phyloP scores from a whole-genome alignment of 2,113 vertebrate species.

The Brachypodius melanocephalos region DNA sequence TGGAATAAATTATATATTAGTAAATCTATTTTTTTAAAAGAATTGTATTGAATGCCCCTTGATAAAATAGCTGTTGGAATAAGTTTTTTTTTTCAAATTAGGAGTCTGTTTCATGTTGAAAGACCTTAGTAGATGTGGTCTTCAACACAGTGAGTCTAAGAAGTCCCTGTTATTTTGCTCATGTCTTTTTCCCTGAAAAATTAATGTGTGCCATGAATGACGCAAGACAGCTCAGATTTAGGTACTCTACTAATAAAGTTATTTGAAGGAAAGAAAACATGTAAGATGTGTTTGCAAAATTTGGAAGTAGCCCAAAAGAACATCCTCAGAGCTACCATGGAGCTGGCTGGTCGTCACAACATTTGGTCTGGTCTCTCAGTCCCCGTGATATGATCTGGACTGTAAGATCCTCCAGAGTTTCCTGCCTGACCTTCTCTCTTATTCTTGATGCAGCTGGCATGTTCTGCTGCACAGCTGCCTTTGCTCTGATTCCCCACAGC shows the following conservation, averaged over 20 bases:
- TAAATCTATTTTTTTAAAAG: neutral
- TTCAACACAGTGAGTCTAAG: neutral
- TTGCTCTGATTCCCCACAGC: neutral
- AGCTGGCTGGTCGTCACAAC: neutral
- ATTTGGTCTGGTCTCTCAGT: neutral
- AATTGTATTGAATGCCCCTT: neutral
- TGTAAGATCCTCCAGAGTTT: neutral
- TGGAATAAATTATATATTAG: neutral
- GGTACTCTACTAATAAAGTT: neutral
- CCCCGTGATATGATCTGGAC: neutral
- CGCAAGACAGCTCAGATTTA: neutral
- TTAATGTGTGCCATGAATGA: neutral
- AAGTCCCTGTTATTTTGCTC: neutral
- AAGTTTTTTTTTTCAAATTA: neutral
- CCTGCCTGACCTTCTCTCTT: constrained; percentile 24
- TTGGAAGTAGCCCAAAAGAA: neutral
- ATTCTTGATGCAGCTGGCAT: constrained; percentile 29
- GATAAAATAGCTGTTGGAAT: neutral
- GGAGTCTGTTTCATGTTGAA: neutral
- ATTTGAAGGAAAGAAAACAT: neutral
- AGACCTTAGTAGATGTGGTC: neutral
- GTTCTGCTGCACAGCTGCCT: constrained; percentile 17
- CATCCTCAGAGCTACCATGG: neutral
- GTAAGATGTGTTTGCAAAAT: neutral
- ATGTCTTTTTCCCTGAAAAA: neutral